Evolutionary conservation across 2,888 invertebrate genomes (phyloP).

Genomic region (Cheilosia pagana): DNA sequence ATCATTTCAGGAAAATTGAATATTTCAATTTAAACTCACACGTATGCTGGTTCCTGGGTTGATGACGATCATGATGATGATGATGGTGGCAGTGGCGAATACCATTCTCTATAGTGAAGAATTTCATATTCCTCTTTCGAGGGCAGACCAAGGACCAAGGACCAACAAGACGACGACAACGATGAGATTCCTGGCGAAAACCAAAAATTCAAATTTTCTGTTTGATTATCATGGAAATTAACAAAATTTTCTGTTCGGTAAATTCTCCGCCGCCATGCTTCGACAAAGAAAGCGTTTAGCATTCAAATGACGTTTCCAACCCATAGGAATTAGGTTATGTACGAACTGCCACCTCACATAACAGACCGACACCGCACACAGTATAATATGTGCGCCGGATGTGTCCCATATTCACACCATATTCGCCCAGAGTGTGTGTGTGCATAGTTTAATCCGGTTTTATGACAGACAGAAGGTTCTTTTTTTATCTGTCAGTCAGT

Average conservation of each 20-base stretch:
- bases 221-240: slow-evolving; percentile 76
- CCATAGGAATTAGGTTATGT: slow-evolving; percentile 73
- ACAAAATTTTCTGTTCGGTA: slow-evolving; percentile 70
- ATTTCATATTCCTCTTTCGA: slow-evolving; percentile 49
- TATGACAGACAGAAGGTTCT: slow-evolving; percentile 67
- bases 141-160: slow-evolving; percentile 25
- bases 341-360: slow-evolving; percentile 49
- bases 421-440: background rate
- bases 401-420: slow-evolving; percentile 57
- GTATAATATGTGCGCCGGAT: background rate
- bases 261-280: slow-evolving; percentile 50
- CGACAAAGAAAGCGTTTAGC: slow-evolving; percentile 54
- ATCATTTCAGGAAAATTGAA: slow-evolving; percentile 75
- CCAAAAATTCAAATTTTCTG: slow-evolving; percentile 73
- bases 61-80: background rate
- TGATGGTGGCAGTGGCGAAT: background rate
- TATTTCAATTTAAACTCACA: slow-evolving; percentile 75
- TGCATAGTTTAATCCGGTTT: slow-evolving; percentile 64
- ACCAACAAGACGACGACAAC: slow-evolving; percentile 1
- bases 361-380: slow-evolving; percentile 9
- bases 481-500: slow-evolving; percentile 49
- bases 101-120: slow-evolving; percentile 2
- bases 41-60: slow-evolving; percentile 54
- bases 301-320: slow-evolving; percentile 70
- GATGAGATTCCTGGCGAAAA: slow-evolving; percentile 52